phyloP scores from a whole-genome alignment of 2,113 vertebrate genomes.

The Notarius quadriscutis region DNA sequence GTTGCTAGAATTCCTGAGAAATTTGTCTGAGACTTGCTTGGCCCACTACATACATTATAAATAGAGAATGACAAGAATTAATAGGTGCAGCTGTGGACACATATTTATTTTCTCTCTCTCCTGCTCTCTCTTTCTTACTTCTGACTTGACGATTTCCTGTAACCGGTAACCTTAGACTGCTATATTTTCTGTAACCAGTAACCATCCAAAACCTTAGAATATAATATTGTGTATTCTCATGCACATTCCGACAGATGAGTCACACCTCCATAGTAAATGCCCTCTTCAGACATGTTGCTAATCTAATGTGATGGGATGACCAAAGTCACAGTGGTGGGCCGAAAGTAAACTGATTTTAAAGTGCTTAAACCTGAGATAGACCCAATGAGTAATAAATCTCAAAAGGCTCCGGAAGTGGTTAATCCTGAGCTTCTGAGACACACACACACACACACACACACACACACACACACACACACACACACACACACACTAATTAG shows the following conservation, averaged over 20 bases:
- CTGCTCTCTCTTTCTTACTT: neutral
- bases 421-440: constrained; percentile 48
- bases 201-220: neutral
- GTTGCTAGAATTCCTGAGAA: constrained; percentile 1
- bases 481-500: constrained; percentile 40
- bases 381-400: constrained; percentile 48
- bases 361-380: constrained; percentile 44
- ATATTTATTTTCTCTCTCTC: neutral
- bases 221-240: neutral
- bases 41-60: neutral
- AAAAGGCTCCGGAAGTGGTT: constrained; percentile 51
- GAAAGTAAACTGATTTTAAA: constrained; percentile 55
- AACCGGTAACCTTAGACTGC: neutral
- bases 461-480: too few relatives aligned
- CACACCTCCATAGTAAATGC: constrained; percentile 33
- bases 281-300: constrained; percentile 25
- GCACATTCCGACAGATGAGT: neutral
- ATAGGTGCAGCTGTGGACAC: constrained; percentile 24
- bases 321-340: constrained; percentile 30
- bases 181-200: neutral
- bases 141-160: neutral
- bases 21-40: neutral
- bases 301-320: constrained; percentile 46
- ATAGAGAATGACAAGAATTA: constrained; percentile 17
- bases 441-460: neutral